phyloP scores from a whole-genome alignment of 1,140 invertebrate species.

The Popillia japonica region DNA sequence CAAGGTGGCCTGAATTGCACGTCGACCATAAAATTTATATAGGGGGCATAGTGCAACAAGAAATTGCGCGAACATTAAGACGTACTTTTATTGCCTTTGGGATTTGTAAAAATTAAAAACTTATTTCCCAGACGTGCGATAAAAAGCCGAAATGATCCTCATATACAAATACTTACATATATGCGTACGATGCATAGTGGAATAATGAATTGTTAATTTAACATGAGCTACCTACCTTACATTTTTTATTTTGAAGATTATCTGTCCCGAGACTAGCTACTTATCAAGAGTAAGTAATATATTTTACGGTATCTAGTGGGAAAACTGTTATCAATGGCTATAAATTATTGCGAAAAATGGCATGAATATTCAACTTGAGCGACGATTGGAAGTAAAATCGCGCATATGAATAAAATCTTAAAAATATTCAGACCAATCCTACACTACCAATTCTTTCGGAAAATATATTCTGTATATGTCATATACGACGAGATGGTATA shows the following conservation, averaged over 20 bases:
- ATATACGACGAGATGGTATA: no score
- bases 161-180: background rate
- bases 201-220: constrained; percentile 12
- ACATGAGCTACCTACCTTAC: background rate
- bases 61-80: constrained; percentile 24
- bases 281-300: constrained; percentile 11
- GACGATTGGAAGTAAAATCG: no score
- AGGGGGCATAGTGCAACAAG: background rate
- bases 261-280: background rate
- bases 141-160: constrained; percentile 18
- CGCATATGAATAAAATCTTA: no score
- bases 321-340: background rate
- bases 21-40: constrained; percentile 22
- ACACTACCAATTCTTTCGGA: no score
- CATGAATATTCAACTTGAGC: background rate
- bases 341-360: background rate
- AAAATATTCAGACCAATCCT: no score
- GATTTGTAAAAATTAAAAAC: constrained; percentile 34
- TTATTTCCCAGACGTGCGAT: constrained; percentile 21
- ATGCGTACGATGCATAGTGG: background rate
- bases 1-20: constrained; percentile 23
- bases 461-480: no score
- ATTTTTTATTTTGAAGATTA: constrained; percentile 7
- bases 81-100: background rate
- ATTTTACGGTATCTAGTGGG: background rate